These are phyloP conservation scores for Caradrina clavipalpis DNA, from an alignment of 2,888 invertebrate genomes.

Conservation along the genomic window DNA sequence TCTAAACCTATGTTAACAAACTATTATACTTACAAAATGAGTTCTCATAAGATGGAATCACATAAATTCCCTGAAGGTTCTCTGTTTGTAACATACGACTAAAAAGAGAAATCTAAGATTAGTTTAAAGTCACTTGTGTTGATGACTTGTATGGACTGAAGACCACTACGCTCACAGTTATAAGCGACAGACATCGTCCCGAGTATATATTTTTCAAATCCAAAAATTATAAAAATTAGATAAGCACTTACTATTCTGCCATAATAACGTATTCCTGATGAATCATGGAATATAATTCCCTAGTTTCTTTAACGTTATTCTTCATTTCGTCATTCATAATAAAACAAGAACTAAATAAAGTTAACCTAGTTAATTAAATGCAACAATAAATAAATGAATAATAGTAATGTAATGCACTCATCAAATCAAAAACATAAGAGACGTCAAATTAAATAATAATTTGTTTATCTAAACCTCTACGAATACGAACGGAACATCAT, in stretches of 20 bases:
- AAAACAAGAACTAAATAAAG: conserved; percentile 1
- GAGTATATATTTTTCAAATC: not conserved
- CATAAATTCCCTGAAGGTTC: conserved; percentile 96
- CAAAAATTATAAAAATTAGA: not conserved
- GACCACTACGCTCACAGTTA: not conserved
- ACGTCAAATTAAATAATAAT: conserved; percentile 10
- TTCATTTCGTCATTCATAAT: conserved; percentile 80
- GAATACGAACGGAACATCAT: not conserved
- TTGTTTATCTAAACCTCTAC: not conserved
- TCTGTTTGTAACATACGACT: conserved; percentile 96
- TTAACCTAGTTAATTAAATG: not conserved
- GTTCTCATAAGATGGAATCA: conserved; percentile 97
- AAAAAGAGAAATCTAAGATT: conserved; percentile 73
- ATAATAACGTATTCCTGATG: conserved; percentile 97
- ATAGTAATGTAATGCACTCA: not conserved
- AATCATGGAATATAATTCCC: conserved; percentile 94
- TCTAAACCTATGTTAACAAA: not conserved
- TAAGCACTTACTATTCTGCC: conserved; percentile 96
- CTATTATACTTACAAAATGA: conserved; percentile 93
- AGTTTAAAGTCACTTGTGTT: not conserved
- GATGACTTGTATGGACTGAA: not conserved
- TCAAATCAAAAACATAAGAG: no score
- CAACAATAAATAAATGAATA: conserved; percentile 2
- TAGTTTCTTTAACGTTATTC: conserved; percentile 89
- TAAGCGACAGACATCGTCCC: not conserved